A percentile compares a stretch with the other conserved stretches of the same genome.
phyloP scores from a whole-genome alignment of 2,113 vertebrate genomes.

The Pachyramphus minor region DNA sequence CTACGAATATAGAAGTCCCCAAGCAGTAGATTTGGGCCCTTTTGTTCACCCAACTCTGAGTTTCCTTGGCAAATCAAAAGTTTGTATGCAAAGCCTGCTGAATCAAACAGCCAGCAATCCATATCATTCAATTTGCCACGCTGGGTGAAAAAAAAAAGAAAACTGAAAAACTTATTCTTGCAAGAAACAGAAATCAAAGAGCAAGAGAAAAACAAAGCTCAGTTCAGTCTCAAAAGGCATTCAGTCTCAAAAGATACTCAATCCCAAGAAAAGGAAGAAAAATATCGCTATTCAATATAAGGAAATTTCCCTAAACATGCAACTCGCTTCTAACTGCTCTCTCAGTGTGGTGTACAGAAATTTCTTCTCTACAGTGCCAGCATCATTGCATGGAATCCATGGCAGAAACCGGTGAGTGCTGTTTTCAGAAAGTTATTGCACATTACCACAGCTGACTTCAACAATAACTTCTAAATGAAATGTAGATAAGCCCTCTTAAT shows the following conservation, averaged over 20 bases:
- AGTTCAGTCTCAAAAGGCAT: neutral
- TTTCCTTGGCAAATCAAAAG: neutral
- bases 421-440: slow-evolving; percentile 5
- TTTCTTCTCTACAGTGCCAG: neutral
- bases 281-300: neutral
- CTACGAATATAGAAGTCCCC: neutral
- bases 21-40: neutral
- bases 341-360: neutral
- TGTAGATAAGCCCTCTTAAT: slow-evolving; percentile 43
- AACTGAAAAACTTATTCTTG: neutral
- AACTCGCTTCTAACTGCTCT: neutral
- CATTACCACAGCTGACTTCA: slow-evolving; percentile 1
- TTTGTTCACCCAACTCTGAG: neutral
- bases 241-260: neutral
- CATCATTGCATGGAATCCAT: neutral
- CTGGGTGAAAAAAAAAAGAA: neutral
- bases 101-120: neutral
- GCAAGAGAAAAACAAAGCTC: neutral
- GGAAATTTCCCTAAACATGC: neutral
- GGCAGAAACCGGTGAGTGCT: neutral
- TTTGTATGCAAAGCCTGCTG: neutral
- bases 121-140: neutral
- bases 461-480: slow-evolving; percentile 37
- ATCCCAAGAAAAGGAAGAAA: neutral
- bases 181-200: neutral